These are phyloP conservation scores for Drosophila tsacasi DNA, from an alignment of 1,140 invertebrate species.

Conservation along the genomic window DNA sequence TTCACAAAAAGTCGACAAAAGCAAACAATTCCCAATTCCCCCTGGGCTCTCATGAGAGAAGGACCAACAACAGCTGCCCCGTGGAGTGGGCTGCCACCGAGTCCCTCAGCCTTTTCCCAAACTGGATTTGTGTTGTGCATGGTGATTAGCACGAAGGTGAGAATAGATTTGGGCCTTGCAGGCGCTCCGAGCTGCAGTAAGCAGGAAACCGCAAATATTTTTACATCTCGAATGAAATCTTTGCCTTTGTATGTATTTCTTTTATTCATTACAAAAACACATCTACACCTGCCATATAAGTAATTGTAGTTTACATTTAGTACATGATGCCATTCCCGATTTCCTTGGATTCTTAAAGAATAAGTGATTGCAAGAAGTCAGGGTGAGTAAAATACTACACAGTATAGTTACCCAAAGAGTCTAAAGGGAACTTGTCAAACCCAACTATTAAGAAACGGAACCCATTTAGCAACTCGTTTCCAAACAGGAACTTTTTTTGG, in stretches of 20 bases:
- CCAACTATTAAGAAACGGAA: too few relatives aligned
- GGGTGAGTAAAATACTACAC: not conserved
- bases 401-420: not conserved
- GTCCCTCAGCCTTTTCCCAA: slow-evolving; percentile 40
- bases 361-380: not conserved
- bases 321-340: not conserved
- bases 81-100: slow-evolving; percentile 14
- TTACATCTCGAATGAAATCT: slow-evolving; percentile 42
- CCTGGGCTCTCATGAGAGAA: slow-evolving; percentile 5
- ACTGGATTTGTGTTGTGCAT: slow-evolving; percentile 41
- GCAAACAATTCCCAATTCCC: slow-evolving; percentile 71
- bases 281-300: not conserved
- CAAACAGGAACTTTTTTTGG: too few relatives aligned
- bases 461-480: too few relatives aligned
- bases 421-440: too few relatives aligned
- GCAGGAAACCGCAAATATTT: slow-evolving; percentile 75
- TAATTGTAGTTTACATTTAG: not conserved
- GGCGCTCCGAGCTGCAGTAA: slow-evolving; percentile 29
- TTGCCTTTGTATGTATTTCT: slow-evolving; percentile 57
- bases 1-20: slow-evolving; percentile 81
- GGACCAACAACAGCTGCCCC: slow-evolving; percentile 26
- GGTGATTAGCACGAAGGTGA: slow-evolving; percentile 54
- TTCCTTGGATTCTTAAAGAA: not conserved
- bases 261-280: slow-evolving; percentile 69
- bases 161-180: slow-evolving; percentile 41